Conservation (phyloP, 2,888 invertebrate species). For the Lithophane leautieri region DNA sequence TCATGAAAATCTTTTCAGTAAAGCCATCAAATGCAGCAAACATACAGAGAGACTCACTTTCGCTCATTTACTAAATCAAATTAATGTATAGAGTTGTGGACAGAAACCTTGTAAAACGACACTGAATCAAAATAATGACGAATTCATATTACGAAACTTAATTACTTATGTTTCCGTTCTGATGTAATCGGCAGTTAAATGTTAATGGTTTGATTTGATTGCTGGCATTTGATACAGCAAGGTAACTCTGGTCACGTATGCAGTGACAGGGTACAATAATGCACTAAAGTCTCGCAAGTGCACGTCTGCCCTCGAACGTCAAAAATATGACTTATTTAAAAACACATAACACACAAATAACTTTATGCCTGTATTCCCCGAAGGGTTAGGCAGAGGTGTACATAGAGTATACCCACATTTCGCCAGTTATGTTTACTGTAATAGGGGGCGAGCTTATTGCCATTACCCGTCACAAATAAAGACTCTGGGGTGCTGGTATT, state of each 20-base stretch:
- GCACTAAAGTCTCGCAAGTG: neutral
- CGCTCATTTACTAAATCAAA: neutral
- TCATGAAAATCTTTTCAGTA: too few relatives aligned
- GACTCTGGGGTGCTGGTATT: too few relatives aligned
- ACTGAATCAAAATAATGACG: constrained; percentile 35
- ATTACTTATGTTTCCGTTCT: constrained; percentile 46
- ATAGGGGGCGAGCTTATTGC: neutral
- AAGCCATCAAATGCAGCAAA: neutral
- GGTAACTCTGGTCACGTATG: constrained; percentile 13
- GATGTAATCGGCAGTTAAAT: constrained; percentile 34
- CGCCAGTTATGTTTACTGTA: neutral
- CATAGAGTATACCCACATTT: neutral
- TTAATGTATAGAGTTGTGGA: neutral
- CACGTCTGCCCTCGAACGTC: neutral
- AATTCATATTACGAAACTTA: constrained; percentile 32
- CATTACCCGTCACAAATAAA: too few relatives aligned
- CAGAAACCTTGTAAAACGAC: constrained; percentile 27
- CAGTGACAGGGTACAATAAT: neutral
- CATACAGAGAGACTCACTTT: neutral
- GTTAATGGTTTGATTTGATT: constrained; percentile 24
- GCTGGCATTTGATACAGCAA: constrained; percentile 27
- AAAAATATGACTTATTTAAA: neutral
- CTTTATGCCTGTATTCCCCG: too few relatives aligned
- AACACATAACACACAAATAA: neutral
- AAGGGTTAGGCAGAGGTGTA: neutral